Evolutionary conservation across 2,113 vertebrate species (phyloP), one percentile per base, ranked within the genome.

Genomic region (Salvelinus sp.): DNA sequence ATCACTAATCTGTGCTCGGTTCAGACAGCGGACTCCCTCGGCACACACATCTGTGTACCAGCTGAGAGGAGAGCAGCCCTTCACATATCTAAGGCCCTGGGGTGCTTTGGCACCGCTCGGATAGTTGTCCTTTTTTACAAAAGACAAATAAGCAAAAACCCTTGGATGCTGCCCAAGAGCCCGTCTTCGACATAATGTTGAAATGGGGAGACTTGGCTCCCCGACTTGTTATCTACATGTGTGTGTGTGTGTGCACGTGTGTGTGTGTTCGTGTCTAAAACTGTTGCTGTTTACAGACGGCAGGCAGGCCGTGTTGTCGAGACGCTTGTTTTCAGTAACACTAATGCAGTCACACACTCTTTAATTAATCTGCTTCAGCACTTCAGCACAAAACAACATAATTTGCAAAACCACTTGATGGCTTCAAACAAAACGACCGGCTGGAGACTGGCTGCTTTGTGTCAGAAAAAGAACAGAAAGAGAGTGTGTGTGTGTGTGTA

Each of bases 11-110:
- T 94, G 93, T 73, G 83, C 77, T 94, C 88, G 77, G 96, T 94
- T 92, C 93, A 95, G 93, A 94, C 92, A 96, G 93, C 84, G 92
- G 91, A 90, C 92, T 95, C 95, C 93, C 94, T 93, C 85, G 94
- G 88, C 88, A 82, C 81, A 89, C 92, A 96, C 96, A 98, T 97
- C 95, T 99, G 97, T 91, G 94, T 93, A 92, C 89, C 97, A 99
- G 94, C 96, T 98, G 96, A 96, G 85, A 87, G 93, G 83, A 75
- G 92, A 92, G 93, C 91, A 88, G 91, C 87, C 94, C 94, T 95
- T 93, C 93, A 93, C 94, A 95, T 95, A 93, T 94, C 92, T 94
- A 95, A 95, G 93, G 89, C 92, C 91, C 85, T 77, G 88, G 91
- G 91, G 93, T 92, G 91, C 94, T 95, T 93, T 96, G 93, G 94